A percentile compares a stretch with the other conserved stretches of the same genome.
Evolutionary conservation across 2,888 invertebrate species (phyloP).

Genomic region (Lasioglossum marginatum): DNA sequence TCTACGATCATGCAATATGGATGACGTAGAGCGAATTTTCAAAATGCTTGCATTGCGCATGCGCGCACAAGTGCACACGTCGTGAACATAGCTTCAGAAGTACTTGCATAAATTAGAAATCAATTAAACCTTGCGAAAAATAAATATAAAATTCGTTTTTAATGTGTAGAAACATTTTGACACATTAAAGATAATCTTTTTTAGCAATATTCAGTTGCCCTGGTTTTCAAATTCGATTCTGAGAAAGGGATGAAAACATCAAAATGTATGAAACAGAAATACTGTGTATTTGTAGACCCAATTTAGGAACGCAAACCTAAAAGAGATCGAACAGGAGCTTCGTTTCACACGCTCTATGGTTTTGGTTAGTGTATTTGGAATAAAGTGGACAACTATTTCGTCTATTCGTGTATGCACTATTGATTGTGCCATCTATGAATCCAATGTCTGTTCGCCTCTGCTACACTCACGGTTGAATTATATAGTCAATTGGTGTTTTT

Average conservation of each 20-base stretch:
- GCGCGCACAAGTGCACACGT: background rate
- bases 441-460: slow-evolving; percentile 32
- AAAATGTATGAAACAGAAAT: background rate
- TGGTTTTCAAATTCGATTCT: background rate
- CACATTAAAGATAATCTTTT: background rate
- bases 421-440: slow-evolving; percentile 62
- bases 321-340: background rate
- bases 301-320: background rate
- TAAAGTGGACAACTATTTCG: slow-evolving; percentile 13
- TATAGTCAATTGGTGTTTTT: slow-evolving; percentile 58
- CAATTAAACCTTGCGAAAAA: background rate
- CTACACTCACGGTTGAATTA: slow-evolving; percentile 54
- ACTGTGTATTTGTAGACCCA: background rate
- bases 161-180: background rate
- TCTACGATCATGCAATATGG: background rate
- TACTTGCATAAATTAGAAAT: background rate
- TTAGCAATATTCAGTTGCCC: background rate
- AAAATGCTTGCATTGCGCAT: background rate
- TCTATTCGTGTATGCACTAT: slow-evolving; percentile 35
- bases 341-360: background rate
- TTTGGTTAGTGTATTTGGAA: slow-evolving; percentile 2
- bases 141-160: background rate
- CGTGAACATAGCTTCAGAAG: background rate
- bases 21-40: background rate
- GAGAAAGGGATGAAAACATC: background rate